Evolutionary conservation across 2,888 invertebrate species (phyloP), one percentile per base, ranked within the genome.

Genomic region (Sesamia inferens): DNA sequence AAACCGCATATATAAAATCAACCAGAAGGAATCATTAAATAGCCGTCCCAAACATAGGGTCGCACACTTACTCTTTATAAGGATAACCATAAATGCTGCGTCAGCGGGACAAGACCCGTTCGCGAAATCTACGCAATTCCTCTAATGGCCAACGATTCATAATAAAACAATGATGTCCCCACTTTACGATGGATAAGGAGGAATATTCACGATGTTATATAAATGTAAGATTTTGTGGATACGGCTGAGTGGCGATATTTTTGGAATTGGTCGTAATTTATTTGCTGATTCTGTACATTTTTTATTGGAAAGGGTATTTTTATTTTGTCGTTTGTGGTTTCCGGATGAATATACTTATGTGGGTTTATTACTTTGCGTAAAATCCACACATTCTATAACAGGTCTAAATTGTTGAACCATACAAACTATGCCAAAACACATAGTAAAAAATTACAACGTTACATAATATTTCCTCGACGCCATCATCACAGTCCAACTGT

Each of bases 111-210:
- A 74, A 16, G 74, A 63, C 63, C 74, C 82, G 76, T 77, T 84
- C 82, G 83, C 82, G 85, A 85, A 88, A 89, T 88, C 88, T 81
- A 78, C 83, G 85, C 88, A 88, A 89, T 90, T 87, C 88, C 78
- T 86, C 88, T 88, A 90, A 90, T 90, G 87, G 88, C 84, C 85
- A 84, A 88, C 90, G 90, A 90, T 90, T 91, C 89, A 90, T 90
- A 91, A 91, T 91, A 90, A 91, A 91, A 91, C 91, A 90, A 90
- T 91, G 88, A 90, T 88, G 87, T 85, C 81, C 85, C 85, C 84
- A 88, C 86, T 89, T 88, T 85, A 89, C 86, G 87, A 87, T 84
- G 85, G 83, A 78, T 82, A 74, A 79, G 78, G 61, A 81, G 47
- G 63, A 73, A 72, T 87, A 85, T 87, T 85, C 84, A 82, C 82